Evolutionary conservation across 1,140 invertebrate genomes (phyloP).

Genomic region (Eupeodes corollae): DNA sequence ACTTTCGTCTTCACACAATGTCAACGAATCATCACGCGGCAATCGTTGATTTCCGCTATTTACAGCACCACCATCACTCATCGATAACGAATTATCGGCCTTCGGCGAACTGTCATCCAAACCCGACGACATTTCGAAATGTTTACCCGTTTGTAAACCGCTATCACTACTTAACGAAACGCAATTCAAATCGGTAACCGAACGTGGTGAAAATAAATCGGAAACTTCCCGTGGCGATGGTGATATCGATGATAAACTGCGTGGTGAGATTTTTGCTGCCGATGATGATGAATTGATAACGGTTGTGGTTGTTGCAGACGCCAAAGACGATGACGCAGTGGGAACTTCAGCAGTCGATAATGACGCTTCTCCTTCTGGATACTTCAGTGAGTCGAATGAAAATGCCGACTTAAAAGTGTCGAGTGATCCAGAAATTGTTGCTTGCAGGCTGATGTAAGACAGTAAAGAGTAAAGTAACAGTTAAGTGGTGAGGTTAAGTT

Average conservation of each 20-base stretch:
- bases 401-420: too few species aligned
- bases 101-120: conserved; percentile 25
- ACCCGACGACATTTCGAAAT: conserved; percentile 17
- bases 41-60: conserved; percentile 16
- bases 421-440: too few species aligned
- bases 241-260: not conserved
- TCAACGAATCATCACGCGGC: conserved; percentile 3
- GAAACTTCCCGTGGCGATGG: not conserved
- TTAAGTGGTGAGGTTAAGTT: too few species aligned
- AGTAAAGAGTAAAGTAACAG: too few species aligned
- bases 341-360: too few species aligned
- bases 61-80: conserved; percentile 6
- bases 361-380: too few species aligned
- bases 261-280: not conserved
- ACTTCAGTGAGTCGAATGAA: too few species aligned
- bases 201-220: not conserved
- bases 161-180: conserved; percentile 5
- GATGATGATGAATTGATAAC: not conserved
- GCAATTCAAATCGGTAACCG: not conserved
- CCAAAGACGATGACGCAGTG: too few species aligned
- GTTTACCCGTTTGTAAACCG: conserved; percentile 4
- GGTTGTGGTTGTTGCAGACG: too few species aligned
- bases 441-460: too few species aligned
- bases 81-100: conserved; percentile 9
- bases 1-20: not conserved